Base-by-base conservation (phyloP, 2,888 invertebrate genomes). In the Chaetogeoica ovagalla region DNA sequence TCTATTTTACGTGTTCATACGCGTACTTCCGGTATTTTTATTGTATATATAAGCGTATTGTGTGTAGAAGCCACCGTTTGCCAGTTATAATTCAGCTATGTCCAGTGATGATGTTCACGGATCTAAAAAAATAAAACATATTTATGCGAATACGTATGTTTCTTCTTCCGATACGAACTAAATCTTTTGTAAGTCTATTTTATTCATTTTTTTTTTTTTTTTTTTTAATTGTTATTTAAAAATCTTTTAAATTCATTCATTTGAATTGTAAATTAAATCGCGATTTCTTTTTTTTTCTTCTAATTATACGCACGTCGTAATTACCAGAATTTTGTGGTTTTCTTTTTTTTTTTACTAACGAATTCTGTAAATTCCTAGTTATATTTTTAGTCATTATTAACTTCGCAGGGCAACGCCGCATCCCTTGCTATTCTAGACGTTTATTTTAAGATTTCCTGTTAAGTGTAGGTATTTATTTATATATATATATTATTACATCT, bases 361-460 rank as follows among this genome's bases (percentile, higher is more conserved):
- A 55, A 23, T 17, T 69, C 63, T 63, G 5, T n/a, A 59, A 30
- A 76, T 76, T 59, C 43, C 19, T 68, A 57, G 5, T 30, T 76
- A 43, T 76, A 76, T 76, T 76, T 76, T 76, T 75, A n/a, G 39
- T 23, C 37, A 57, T 43, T 17, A 17, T 57, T 7, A 19, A 13
- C 37, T 55, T 17, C 63, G 11, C 19, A 17, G 19, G 43, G 23
- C 65, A 74, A 74, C 63, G 69, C 13, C 62, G 30, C 70, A 79
- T 63, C 70, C 79, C 77, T 77, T 77, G 70, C 69, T 69, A n/a
- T 39, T 77, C 66, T 57, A 75, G 66, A 77, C 52, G 17, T 79
- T 57, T 79, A 79, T 79, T 79, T 79, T 79, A 71, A 71, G 79
- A 79, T 69, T 65, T 79, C 71, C 65, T 62, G 79, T 79, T 23